Base-by-base conservation (phyloP, 2,888 invertebrate genomes). In the Drosophila nigricruria region DNA sequence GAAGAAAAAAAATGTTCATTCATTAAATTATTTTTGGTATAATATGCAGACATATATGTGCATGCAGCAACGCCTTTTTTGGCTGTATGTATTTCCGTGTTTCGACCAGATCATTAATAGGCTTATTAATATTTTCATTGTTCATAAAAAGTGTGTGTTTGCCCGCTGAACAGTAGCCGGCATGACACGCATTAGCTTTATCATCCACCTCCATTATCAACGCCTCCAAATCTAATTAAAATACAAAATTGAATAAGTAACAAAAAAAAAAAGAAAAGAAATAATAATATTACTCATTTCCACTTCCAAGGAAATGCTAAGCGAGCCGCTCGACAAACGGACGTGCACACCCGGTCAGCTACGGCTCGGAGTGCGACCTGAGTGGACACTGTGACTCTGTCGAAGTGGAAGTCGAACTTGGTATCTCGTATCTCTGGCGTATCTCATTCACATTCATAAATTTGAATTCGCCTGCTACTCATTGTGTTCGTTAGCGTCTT, bases 381-480 rank as follows among this genome's bases (percentile, higher is more conserved):
- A 25, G 23, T 25, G 25, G 45, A 45, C 16, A 25, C 45, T 42
- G 42, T 14, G 12, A 20, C 36, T 20, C 20, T 20, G 34, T 50
- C 20, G 14, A 12, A 50, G 50, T 60, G 23, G 47, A 30, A 52
- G 52, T 43, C 38, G 66, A 42, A 18, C 23, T 14, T 67, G 64
- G 63, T 49, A 57, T 74, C 63, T 61, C 59, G 79, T 87, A 87
- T 89, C 89, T 77, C 72, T 77, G 59, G 77, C 76, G 88, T 86
- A 88, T 89, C 89, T 86, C 85, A 85, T 88, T 89, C 85, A 87
- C 86, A 89, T 90, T 88, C 87, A 90, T 88, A 90, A 90, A 90
- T 90, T 89, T 89, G 75, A 79, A 83, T 88, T 88, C 69, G 82
- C 82, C 78, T 70, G 79, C 60, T 63, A 75, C 70, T 68, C 73